phyloP scores from a whole-genome alignment of 1,140 invertebrate genomes.

The Ceratosolen fusciceps region DNA sequence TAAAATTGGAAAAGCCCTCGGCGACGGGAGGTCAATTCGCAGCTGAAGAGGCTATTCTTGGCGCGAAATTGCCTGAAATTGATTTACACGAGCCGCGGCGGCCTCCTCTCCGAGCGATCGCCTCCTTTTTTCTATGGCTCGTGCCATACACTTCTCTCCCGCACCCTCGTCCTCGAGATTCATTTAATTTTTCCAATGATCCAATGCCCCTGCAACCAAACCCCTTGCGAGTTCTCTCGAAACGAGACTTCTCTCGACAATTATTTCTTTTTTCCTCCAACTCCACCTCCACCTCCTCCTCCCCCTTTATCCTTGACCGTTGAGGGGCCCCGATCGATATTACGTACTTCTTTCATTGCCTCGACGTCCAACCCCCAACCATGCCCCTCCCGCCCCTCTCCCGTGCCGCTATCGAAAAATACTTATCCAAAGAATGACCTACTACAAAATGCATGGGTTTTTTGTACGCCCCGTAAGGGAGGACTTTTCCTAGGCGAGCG shows the following conservation, averaged over 20 bases:
- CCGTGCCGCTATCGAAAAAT: no score
- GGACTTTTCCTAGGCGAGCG: no score
- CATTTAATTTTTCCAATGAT: conserved; percentile 66
- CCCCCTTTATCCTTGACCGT: background rate
- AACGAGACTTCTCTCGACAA: conserved; percentile 27
- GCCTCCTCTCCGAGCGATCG: conserved; percentile 40
- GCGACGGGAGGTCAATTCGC: conserved; percentile 42
- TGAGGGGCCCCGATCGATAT: background rate
- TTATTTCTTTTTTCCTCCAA: background rate
- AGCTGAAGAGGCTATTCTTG: conserved; percentile 70
- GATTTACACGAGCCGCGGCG: conserved; percentile 64
- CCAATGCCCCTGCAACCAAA: conserved; percentile 7
- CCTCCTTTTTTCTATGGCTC: conserved; percentile 32
- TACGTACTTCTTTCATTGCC: background rate
- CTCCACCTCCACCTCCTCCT: no score
- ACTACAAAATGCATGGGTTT: no score
- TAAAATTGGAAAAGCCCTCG: conserved; percentile 69
- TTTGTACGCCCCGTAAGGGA: no score
- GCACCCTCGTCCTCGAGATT: conserved; percentile 52
- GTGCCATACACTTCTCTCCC: background rate
- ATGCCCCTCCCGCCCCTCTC: no score
- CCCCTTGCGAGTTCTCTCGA: conserved; percentile 9
- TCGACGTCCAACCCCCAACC: no score
- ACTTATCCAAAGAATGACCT: no score
- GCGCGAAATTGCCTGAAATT: conserved; percentile 72